Conservation (phyloP, 2,797 vertebrate genomes). For the Pristis pectinata region DNA sequence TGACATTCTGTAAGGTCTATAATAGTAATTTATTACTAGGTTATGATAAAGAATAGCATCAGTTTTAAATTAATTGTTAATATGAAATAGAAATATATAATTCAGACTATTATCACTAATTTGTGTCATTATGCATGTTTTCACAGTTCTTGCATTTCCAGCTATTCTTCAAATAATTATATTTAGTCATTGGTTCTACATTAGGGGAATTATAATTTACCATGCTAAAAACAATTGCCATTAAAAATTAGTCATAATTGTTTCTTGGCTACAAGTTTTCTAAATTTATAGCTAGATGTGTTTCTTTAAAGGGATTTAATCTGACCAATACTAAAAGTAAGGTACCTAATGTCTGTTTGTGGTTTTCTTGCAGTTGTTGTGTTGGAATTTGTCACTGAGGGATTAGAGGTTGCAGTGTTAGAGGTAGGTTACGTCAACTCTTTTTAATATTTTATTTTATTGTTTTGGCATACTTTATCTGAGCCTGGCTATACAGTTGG, state of each 20-base stretch:
- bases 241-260: not conserved
- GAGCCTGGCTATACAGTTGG: not conserved
- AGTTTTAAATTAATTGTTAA: not conserved
- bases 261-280: not conserved
- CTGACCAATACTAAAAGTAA: not conserved
- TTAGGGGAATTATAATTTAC: not conserved
- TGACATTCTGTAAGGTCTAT: not conserved
- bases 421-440: constrained; percentile 1
- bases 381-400: constrained; percentile 17
- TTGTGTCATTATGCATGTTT: not conserved
- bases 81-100: not conserved
- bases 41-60: not conserved
- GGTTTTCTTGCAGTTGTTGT: constrained; percentile 2
- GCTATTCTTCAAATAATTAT: not conserved
- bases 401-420: not conserved
- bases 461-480: not conserved
- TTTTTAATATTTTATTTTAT: not conserved
- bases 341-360: not conserved
- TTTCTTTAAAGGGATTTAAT: not conserved
- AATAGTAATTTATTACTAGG: not conserved
- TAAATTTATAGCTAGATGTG: not conserved
- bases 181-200: not conserved
- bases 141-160: not conserved
- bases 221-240: not conserved
- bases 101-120: not conserved